A percentile compares a stretch with the other conserved stretches of the same genome.
phyloP scores from a whole-genome alignment of 2,888 invertebrate species.

The Drosophila conformis region DNA sequence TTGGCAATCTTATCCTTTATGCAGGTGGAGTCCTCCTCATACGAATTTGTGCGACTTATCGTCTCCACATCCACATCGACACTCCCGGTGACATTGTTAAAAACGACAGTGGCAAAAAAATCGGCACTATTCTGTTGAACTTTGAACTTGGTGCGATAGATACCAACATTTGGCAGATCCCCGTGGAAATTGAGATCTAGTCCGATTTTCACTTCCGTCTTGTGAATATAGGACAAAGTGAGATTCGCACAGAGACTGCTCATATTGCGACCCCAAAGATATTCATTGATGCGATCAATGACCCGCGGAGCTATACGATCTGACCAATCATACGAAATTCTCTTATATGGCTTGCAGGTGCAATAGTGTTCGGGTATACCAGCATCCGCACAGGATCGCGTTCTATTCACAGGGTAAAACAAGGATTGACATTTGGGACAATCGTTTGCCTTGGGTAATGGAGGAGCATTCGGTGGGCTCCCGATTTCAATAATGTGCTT shows the following conservation, averaged over 20 bases:
- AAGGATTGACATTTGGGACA: constrained; percentile 89
- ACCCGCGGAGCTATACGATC: constrained; percentile 43
- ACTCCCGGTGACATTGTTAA: constrained; percentile 65
- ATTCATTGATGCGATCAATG: constrained; percentile 58
- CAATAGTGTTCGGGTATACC: constrained; percentile 90
- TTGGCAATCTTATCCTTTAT: constrained; percentile 70
- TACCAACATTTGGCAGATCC: constrained; percentile 8
- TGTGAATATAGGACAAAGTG: constrained; percentile 50
- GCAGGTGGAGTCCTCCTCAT: constrained; percentile 85
- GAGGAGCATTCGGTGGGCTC: constrained; percentile 51
- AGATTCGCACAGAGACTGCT: constrained; percentile 51
- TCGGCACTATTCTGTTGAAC: constrained; percentile 88
- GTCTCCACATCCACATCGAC: constrained; percentile 86
- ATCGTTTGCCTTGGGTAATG: constrained; percentile 82
- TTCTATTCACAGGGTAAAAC: constrained; percentile 86
- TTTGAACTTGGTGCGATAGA: constrained; percentile 86
- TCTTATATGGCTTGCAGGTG: constrained; percentile 86
- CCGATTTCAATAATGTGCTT: constrained; percentile 86
- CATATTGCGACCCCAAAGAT: constrained; percentile 47
- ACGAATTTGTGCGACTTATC: constrained; percentile 87
- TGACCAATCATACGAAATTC: constrained; percentile 30
- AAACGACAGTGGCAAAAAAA: constrained; percentile 89
- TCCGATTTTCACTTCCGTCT: constrained; percentile 47
- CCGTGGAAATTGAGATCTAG: constrained; percentile 30
- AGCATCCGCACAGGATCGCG: constrained; percentile 88